Base-by-base conservation (phyloP, 30 jellyfish, hydroid and myxozoan species). In the Aurelia aurita region DNA sequence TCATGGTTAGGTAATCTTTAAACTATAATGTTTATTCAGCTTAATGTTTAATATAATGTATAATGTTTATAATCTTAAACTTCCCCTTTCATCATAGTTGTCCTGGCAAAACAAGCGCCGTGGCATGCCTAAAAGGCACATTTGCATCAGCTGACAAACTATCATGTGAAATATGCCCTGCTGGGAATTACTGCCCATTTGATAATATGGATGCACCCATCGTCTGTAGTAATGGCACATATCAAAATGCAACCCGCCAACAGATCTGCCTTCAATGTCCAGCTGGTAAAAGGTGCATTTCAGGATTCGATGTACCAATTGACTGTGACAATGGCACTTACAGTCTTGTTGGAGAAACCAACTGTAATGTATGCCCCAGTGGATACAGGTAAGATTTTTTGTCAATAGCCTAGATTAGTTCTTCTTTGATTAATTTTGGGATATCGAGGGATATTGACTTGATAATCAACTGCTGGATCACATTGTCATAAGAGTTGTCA, bases 161-260 rank as follows among this genome's bases (percentile, higher is more conserved):
- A 46, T 66, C 91, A 7, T 67, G 84, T 43, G n/a, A 7, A 16
- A 23, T 75, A 12, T 81, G 91, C 69, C 98, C 98, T 18, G 60
- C 43, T 29, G 97, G 97, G 3, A 32, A 23, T 67, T 74, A 84
- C 81, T 89, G 97, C 32, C 97, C 97, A 3, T 60, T 84, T 28
- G 62, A 83, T 65, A 9, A 64, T 49, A 16, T 79, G 46, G 74
- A 77, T 4, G 58, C 87, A n/a, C 87, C 87, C 19, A 57, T 75
- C 14, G 75, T 49, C 19, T 75, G 87, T 68, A 87, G n/a, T 13
- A 93, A 93, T 76, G 97, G 98, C 14, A 93, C 98, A 20, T 93
- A 93, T 58, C 98, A 93, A 61, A 79, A 93, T 43, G 91, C 75
- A 2, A 83, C 96, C 2, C 74, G 87, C 29, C 94, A 87, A 72